A percentile compares a stretch with the other conserved stretches of the same genome.
Evolutionary conservation across 1,140 invertebrate species (phyloP).

Genomic region (Eueides isabella): DNA sequence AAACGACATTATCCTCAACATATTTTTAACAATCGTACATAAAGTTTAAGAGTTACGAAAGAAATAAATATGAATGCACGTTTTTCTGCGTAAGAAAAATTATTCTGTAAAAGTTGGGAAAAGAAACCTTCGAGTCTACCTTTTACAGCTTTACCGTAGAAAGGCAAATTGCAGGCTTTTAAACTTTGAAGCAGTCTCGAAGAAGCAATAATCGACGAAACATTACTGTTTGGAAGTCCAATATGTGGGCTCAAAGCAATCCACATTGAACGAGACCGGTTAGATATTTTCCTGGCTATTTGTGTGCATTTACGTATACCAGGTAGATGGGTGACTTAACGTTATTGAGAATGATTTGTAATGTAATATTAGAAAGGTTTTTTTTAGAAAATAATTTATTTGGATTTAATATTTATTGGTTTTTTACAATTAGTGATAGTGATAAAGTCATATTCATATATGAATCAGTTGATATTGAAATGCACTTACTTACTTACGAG

Average conservation of each 20-base stretch:
- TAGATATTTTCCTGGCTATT: neutral
- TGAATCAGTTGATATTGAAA: too few relatives aligned
- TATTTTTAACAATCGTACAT: slow-evolving; percentile 3
- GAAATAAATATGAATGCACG: neutral
- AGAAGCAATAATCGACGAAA: slow-evolving; percentile 6
- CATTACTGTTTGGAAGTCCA: slow-evolving; percentile 5
- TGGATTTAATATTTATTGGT: neutral
- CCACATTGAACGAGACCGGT: neutral
- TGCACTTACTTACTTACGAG: too few relatives aligned
- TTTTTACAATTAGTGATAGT: neutral
- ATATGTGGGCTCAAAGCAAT: slow-evolving; percentile 13
- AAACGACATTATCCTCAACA: slow-evolving; percentile 8
- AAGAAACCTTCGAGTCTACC: neutral
- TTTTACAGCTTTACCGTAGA: neutral
- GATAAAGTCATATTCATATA: too few relatives aligned
- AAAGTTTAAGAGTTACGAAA: neutral
- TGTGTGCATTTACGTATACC: neutral
- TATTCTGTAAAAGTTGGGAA: neutral
- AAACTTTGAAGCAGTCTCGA: slow-evolving; percentile 5
- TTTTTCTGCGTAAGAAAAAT: slow-evolving; percentile 4
- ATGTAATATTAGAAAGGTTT: neutral
- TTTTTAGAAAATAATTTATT: neutral
- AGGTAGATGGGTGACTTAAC: too few relatives aligned
- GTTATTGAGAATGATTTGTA: neutral
- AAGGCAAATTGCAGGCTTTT: slow-evolving; percentile 5